Percentiles rank a stretch among this genome's conserved stretches.
Conservation (phyloP, 2,888 invertebrate genomes). For the Macropis europaea region DNA sequence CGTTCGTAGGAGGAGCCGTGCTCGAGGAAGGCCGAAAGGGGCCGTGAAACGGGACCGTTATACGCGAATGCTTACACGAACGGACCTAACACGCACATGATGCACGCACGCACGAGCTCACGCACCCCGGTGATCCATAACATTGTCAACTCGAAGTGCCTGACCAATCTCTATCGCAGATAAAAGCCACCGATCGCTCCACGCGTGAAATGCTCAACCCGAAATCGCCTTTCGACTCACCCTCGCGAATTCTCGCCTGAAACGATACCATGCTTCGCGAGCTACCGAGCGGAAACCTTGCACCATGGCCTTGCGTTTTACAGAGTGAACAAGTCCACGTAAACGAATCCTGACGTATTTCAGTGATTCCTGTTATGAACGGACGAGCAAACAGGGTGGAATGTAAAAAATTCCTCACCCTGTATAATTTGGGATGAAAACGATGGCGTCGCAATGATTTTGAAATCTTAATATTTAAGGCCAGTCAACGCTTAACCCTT, state of each 20-base stretch:
- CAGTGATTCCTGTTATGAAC: too few species aligned
- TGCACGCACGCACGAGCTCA: slow-evolving; percentile 46
- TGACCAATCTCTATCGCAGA: slow-evolving; percentile 66
- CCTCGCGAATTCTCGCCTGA: neutral
- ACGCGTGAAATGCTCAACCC: slow-evolving; percentile 17
- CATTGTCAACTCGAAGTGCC: slow-evolving; percentile 68
- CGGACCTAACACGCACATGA: slow-evolving; percentile 33
- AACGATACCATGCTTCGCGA: too few species aligned
- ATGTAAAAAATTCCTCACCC: too few species aligned
- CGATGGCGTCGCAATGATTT: too few species aligned
- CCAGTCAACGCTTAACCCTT: too few species aligned
- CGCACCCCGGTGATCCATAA: slow-evolving; percentile 75
- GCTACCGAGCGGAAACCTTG: too few species aligned
- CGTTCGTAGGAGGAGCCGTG: slow-evolving; percentile 29
- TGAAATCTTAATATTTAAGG: too few species aligned
- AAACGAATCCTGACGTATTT: too few species aligned
- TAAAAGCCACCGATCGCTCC: slow-evolving; percentile 36
- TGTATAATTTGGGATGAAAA: too few species aligned
- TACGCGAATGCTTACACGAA: slow-evolving; percentile 6
- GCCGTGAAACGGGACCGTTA: slow-evolving; percentile 17
- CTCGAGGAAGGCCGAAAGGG: slow-evolving; percentile 36
- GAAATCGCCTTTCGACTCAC: neutral
- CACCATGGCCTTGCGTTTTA: too few species aligned
- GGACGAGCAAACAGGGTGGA: too few species aligned
- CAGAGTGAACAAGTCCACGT: too few species aligned